A percentile compares a stretch with the other conserved stretches of the same genome.
Evolutionary conservation across 2,888 invertebrate genomes (phyloP).

Genomic region (Acanthosoma haemorrhoidale): DNA sequence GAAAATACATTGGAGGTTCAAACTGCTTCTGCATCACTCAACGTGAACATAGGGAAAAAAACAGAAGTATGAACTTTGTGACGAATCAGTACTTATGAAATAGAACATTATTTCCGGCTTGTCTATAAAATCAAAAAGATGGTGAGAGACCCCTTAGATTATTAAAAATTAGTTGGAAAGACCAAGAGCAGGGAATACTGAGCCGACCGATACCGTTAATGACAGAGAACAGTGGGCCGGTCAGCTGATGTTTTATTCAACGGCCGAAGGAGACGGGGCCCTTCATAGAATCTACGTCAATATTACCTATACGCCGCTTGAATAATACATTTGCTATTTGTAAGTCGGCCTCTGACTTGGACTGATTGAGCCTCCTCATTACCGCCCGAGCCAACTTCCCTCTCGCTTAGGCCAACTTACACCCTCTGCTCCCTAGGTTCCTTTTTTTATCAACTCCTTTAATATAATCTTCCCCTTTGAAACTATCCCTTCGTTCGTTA

Average conservation of each 20-base stretch:
- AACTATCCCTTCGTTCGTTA: too few relatives aligned
- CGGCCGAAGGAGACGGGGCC: background rate
- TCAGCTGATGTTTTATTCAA: slow-evolving; percentile 30
- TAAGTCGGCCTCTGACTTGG: slow-evolving; percentile 13
- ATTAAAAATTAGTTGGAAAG: too few relatives aligned
- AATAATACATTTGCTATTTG: slow-evolving; percentile 23
- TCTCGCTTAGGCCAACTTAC: slow-evolving; percentile 14
- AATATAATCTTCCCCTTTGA: background rate
- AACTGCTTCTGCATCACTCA: too few relatives aligned
- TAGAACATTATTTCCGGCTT: too few relatives aligned
- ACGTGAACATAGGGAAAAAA: too few relatives aligned
- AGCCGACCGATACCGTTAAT: background rate
- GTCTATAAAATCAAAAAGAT: too few relatives aligned
- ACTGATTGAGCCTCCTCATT: slow-evolving; percentile 14
- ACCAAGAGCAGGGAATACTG: too few relatives aligned
- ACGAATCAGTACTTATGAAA: too few relatives aligned
- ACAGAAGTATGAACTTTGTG: too few relatives aligned
- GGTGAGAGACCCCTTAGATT: too few relatives aligned
- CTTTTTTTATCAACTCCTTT: background rate
- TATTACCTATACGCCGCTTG: slow-evolving; percentile 22
- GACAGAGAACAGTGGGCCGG: slow-evolving; percentile 1
- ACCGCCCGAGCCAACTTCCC: background rate
- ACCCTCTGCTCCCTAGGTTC: background rate
- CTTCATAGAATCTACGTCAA: slow-evolving; percentile 30
- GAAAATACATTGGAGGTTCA: too few relatives aligned